Evolutionary conservation across 2,797 vertebrate genomes (phyloP).

Genomic region (Bryconaethiops microstoma): DNA sequence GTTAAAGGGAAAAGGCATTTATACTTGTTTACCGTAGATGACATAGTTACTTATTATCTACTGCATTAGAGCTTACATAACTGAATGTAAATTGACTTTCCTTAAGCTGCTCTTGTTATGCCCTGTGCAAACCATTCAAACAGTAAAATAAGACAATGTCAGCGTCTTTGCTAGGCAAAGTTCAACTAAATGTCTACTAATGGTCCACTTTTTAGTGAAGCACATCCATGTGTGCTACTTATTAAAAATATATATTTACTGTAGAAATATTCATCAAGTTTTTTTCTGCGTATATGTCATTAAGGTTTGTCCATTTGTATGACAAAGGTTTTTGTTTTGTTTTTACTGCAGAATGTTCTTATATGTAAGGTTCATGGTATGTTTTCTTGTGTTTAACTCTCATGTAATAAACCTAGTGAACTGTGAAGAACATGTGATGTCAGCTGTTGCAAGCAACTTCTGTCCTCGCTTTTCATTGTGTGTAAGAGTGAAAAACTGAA

Average conservation of each 20-base stretch:
- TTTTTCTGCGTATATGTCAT: too few relatives aligned
- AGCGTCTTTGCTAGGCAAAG: slow-evolving; percentile 28
- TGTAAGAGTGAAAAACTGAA: not conserved
- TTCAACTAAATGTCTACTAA: slow-evolving; percentile 30
- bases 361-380: not conserved
- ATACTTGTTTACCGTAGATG: not conserved
- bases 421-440: slow-evolving; percentile 69
- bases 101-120: not conserved
- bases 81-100: not conserved
- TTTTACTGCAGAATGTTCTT: not conserved
- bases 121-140: not conserved
- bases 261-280: too few relatives aligned
- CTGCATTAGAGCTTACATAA: not conserved
- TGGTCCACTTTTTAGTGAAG: not conserved
- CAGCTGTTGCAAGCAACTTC: not conserved
- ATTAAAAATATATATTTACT: too few relatives aligned
- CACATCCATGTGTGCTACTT: not conserved
- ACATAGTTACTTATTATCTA: not conserved
- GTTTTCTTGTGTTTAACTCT: not conserved
- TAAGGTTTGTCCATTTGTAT: not conserved
- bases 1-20: not conserved
- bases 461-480: slow-evolving; percentile 15
- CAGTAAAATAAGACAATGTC: slow-evolving; percentile 20
- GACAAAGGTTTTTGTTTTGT: not conserved
- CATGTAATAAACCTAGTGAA: slow-evolving; percentile 48